These are phyloP conservation scores for Ptilonorhynchus violaceus DNA, from an alignment of 2,113 vertebrate species.

Conservation along the genomic window DNA sequence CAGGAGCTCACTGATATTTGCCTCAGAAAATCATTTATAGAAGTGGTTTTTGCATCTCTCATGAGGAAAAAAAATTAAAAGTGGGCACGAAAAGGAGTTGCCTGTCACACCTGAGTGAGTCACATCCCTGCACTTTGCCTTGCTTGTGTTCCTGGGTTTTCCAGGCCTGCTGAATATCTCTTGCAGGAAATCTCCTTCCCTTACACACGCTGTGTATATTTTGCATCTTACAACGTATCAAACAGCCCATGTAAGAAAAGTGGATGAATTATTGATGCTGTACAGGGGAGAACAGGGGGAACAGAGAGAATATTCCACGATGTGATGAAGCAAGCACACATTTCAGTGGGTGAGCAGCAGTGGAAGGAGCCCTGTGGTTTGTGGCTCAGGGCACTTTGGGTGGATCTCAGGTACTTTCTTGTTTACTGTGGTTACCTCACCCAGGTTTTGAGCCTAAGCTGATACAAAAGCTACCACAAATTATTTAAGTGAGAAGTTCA, in stretches of 20 bases:
- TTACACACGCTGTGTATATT: not conserved
- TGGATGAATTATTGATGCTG: not conserved
- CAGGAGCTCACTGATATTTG: not conserved
- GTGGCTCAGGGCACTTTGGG: not conserved
- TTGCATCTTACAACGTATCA: not conserved
- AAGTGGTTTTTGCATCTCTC: not conserved
- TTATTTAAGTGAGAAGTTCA: not conserved
- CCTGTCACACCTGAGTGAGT: not conserved
- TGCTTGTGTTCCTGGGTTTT: not conserved
- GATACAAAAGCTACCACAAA: not conserved
- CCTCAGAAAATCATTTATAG: not conserved
- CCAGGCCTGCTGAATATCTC: not conserved
- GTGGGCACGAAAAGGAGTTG: not conserved
- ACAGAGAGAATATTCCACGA: constrained; percentile 27
- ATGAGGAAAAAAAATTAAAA: not conserved
- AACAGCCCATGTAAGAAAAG: not conserved
- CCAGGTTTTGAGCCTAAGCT: not conserved
- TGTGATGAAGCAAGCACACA: not conserved
- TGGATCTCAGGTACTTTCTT: not conserved
- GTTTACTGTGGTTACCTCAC: not conserved
- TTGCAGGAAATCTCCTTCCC: not conserved
- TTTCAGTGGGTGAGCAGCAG: not conserved
- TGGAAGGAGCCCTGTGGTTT: not conserved
- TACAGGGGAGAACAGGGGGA: not conserved
- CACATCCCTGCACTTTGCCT: not conserved